A percentile compares a stretch with the other conserved stretches of the same genome.
phyloP scores from a whole-genome alignment of 1,140 invertebrate genomes.

The Orussus abietinus region DNA sequence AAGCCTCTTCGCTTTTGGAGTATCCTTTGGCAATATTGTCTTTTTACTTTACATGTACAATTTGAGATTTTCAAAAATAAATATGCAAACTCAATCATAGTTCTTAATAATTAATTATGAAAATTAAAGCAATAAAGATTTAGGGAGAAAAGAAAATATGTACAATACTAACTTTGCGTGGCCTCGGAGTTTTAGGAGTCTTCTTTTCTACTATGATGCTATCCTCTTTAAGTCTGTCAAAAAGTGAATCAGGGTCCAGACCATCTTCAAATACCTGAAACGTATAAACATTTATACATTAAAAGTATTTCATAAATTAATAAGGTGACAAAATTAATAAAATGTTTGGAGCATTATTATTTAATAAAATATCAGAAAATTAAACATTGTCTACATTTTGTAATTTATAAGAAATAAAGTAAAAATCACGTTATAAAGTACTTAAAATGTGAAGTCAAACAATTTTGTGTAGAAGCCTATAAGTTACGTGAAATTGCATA shows the following conservation, averaged over 20 bases:
- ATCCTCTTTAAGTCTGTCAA: conserved; percentile 66
- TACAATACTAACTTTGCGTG: conserved; percentile 44
- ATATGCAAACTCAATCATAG: neutral
- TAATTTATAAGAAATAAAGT: no score
- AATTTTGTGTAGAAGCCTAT: conserved; percentile 4
- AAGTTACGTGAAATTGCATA: no score
- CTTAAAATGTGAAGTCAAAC: no score
- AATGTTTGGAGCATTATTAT: neutral
- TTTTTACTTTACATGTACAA: neutral
- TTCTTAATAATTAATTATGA: neutral
- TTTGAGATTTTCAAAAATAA: no score
- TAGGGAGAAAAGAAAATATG: neutral
- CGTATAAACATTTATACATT: conserved; percentile 7
- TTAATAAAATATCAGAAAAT: conserved; percentile 8
- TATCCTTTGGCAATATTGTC: conserved; percentile 32
- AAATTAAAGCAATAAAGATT: neutral
- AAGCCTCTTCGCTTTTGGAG: conserved; percentile 44
- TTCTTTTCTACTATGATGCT: conserved; percentile 47
- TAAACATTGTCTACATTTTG: no score
- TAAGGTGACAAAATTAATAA: conserved; percentile 4
- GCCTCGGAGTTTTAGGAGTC: conserved; percentile 53
- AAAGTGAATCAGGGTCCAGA: conserved; percentile 62
- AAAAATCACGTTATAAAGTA: no score
- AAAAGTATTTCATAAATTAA: conserved; percentile 5
- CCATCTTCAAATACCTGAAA: conserved; percentile 51